A percentile compares a stretch with the other conserved stretches of the same genome.
Conservation (phyloP, 2,113 vertebrate species). For the Labeo catla region DNA sequence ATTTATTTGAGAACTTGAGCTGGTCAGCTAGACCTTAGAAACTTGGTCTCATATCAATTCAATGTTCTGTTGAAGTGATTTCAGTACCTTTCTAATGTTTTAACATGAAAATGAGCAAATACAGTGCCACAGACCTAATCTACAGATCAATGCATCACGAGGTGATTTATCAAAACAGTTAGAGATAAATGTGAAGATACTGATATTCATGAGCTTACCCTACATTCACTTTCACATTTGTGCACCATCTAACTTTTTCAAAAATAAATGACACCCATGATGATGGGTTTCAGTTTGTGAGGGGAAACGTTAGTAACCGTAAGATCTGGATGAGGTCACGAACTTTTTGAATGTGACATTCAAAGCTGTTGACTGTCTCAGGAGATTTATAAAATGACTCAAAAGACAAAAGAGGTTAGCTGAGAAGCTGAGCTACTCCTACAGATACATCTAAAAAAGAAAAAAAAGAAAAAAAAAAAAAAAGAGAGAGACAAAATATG, state of each 20-base stretch:
- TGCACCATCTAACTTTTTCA: background rate
- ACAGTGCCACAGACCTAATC: background rate
- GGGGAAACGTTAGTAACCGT: background rate
- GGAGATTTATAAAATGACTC: background rate
- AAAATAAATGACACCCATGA: background rate
- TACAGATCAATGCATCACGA: background rate
- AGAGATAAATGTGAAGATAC: background rate
- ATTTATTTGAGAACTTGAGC: background rate
- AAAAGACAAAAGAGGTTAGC: background rate
- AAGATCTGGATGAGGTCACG: slow-evolving; percentile 2
- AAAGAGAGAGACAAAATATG: background rate
- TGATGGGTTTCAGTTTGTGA: background rate
- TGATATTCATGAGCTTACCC: background rate
- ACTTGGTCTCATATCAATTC: background rate
- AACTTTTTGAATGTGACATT: background rate
- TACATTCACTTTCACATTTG: background rate
- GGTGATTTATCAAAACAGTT: background rate
- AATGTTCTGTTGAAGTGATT: background rate
- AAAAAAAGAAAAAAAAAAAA: background rate
- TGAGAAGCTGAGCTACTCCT: slow-evolving; percentile 30
- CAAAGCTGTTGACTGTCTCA: background rate
- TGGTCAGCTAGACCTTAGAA: background rate
- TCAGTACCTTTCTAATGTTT: background rate
- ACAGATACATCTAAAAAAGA: slow-evolving; percentile 1
- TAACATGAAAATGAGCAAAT: background rate